phyloP scores from a whole-genome alignment of 2,797 vertebrate species.

The Hyperoplus immaculatus region DNA sequence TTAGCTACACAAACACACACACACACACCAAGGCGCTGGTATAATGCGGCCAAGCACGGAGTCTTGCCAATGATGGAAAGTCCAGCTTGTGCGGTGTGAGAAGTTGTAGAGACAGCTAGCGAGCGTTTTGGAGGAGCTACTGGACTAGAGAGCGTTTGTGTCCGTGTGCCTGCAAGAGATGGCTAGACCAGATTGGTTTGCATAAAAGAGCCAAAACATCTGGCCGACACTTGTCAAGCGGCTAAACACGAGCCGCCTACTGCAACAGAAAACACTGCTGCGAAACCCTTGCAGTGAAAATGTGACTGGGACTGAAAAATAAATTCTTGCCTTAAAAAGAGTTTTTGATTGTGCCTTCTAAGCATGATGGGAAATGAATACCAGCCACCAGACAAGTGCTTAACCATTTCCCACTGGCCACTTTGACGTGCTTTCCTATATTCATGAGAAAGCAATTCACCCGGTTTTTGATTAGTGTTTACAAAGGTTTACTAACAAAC shows the following conservation, averaged over 20 bases:
- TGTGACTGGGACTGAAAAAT: conserved; percentile 44
- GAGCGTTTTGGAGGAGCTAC: conserved; percentile 37
- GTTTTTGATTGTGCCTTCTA: conserved; percentile 24
- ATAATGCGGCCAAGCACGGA: conserved; percentile 5
- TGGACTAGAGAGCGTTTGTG: conserved; percentile 35
- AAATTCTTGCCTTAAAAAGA: conserved; percentile 11
- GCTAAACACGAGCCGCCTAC: conserved; percentile 42
- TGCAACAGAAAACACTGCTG: conserved; percentile 29
- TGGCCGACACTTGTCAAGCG: conserved; percentile 77
- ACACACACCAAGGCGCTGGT: background rate
- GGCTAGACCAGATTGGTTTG: conserved; percentile 88
- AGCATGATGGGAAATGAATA: conserved; percentile 43
- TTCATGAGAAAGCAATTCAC: conserved; percentile 24
- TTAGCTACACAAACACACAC: conserved; percentile 67
- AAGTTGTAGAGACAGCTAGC: conserved; percentile 18
- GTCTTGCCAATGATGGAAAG: conserved; percentile 46
- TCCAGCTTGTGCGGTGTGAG: conserved; percentile 32
- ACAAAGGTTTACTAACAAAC: background rate
- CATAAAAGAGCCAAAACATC: conserved; percentile 72
- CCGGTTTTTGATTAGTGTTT: conserved; percentile 18
- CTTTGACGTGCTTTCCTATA: conserved; percentile 32
- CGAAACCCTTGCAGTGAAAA: conserved; percentile 42
- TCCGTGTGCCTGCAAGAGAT: conserved; percentile 76
- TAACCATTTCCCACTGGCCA: conserved; percentile 18
- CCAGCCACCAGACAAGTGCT: conserved; percentile 35